Evolutionary conservation across 2,113 vertebrate species (phyloP).

Genomic region (Coracopsis vasa): DNA sequence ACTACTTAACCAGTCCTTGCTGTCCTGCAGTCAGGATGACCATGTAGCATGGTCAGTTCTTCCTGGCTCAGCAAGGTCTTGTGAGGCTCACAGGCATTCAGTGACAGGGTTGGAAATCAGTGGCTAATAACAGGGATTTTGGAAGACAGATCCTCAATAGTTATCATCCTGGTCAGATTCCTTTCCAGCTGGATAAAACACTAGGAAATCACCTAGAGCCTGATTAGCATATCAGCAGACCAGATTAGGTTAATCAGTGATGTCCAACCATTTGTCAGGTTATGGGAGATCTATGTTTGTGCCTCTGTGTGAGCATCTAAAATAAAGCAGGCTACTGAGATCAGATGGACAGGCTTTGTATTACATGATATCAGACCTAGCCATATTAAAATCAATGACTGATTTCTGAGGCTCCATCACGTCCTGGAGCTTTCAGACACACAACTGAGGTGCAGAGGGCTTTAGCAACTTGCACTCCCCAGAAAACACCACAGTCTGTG

Average conservation of each 20-base stretch:
- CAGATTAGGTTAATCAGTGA: not conserved
- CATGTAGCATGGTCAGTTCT: not conserved
- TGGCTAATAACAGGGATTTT: not conserved
- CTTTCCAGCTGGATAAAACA: not conserved
- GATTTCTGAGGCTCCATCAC: not conserved
- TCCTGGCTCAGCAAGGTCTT: not conserved
- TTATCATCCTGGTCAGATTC: not conserved
- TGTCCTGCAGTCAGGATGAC: not conserved
- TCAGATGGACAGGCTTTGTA: not conserved
- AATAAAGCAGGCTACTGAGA: not conserved
- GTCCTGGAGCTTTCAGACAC: not conserved
- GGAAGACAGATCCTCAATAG: not conserved
- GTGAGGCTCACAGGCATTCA: not conserved
- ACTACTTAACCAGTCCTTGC: not conserved
- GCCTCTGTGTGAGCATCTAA: not conserved
- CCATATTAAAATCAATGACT: not conserved
- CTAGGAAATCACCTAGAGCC: not conserved
- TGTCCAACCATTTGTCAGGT: not conserved
- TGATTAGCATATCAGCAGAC: not conserved
- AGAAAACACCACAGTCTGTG: not conserved
- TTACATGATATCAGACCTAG: not conserved
- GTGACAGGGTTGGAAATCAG: not conserved
- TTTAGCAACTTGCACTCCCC: not conserved
- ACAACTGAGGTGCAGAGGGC: not conserved
- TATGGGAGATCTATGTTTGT: not conserved